Evolutionary conservation across 2,888 invertebrate genomes (phyloP).

Genomic region (Eremobia ochroleuca): DNA sequence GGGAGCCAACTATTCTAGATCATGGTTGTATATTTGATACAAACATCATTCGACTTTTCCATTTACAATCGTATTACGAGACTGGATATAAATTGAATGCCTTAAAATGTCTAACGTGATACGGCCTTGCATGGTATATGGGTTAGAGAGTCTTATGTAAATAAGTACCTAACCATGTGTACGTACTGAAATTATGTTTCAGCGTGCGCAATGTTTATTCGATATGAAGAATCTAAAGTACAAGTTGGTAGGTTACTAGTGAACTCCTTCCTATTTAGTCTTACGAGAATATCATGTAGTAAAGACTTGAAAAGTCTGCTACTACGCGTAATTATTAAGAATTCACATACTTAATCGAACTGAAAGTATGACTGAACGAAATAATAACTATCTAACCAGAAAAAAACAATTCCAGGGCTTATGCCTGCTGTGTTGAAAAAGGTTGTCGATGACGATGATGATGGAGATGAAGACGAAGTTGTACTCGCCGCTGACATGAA

Average conservation of each 20-base stretch:
- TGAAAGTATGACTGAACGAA: neutral
- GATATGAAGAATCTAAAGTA: neutral
- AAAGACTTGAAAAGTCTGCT: neutral
- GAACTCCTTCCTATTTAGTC: neutral
- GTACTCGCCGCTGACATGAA: neutral
- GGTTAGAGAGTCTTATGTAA: conserved; percentile 19
- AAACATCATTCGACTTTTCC: conserved; percentile 49
- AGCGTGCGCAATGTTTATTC: neutral
- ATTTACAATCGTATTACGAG: conserved; percentile 44
- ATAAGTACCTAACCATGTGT: conserved; percentile 12
- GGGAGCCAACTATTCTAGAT: conserved; percentile 74
- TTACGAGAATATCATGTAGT: neutral
- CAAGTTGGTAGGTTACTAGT: neutral
- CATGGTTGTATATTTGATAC: conserved; percentile 68
- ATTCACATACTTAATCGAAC: neutral
- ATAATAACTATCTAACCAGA: neutral
- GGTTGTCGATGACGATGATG: neutral
- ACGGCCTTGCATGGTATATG: conserved; percentile 16
- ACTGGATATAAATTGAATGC: conserved; percentile 23
- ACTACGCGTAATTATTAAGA: neutral
- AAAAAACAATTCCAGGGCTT: neutral
- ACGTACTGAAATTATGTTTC: conserved; percentile 1
- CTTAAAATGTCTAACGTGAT: conserved; percentile 26
- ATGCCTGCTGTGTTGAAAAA: neutral
- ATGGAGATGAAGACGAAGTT: neutral